A percentile compares a stretch with the other conserved stretches of the same genome.
Conservation (phyloP, 2,797 vertebrate genomes). For the Botia almorhae region DNA sequence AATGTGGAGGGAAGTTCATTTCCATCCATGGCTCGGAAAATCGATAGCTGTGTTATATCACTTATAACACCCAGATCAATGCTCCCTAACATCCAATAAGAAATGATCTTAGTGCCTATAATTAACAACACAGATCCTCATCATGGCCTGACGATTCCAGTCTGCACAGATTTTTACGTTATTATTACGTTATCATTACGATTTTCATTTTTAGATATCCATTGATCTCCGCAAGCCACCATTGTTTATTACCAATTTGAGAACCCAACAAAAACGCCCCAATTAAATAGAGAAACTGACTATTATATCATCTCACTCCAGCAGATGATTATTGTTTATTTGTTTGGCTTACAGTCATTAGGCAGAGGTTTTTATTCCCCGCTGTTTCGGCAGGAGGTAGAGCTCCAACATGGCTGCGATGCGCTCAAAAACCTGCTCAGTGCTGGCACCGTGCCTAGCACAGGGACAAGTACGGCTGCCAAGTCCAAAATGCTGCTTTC, state of each 20-base stretch:
- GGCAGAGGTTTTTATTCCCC: constrained; percentile 53
- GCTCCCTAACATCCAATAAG: constrained; percentile 59
- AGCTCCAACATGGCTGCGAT: constrained; percentile 48
- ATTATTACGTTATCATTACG: constrained; percentile 42
- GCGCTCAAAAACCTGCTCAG: constrained; percentile 50
- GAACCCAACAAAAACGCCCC: constrained; percentile 4
- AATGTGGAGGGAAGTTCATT: constrained; percentile 50
- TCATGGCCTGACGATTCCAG: constrained; percentile 53
- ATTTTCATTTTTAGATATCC: constrained; percentile 43
- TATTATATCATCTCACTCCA: constrained; percentile 34
- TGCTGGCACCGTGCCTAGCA: constrained; percentile 47
- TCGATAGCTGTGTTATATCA: constrained; percentile 63
- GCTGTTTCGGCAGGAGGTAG: constrained; percentile 52
- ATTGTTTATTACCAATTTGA: constrained; percentile 29
- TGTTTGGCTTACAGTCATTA: constrained; percentile 57
- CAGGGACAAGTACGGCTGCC: constrained; percentile 50
- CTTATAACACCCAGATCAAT: constrained; percentile 66
- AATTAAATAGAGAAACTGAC: constrained; percentile 12
- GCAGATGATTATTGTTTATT: constrained; percentile 51
- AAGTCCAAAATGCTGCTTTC: constrained; percentile 63
- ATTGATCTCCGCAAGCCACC: constrained; percentile 18
- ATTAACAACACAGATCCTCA: constrained; percentile 70
- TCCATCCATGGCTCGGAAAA: constrained; percentile 41
- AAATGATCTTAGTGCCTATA: constrained; percentile 65
- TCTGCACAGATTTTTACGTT: constrained; percentile 25